phyloP scores from a whole-genome alignment of 2,113 vertebrate species.

The Cichladusa arquata region DNA sequence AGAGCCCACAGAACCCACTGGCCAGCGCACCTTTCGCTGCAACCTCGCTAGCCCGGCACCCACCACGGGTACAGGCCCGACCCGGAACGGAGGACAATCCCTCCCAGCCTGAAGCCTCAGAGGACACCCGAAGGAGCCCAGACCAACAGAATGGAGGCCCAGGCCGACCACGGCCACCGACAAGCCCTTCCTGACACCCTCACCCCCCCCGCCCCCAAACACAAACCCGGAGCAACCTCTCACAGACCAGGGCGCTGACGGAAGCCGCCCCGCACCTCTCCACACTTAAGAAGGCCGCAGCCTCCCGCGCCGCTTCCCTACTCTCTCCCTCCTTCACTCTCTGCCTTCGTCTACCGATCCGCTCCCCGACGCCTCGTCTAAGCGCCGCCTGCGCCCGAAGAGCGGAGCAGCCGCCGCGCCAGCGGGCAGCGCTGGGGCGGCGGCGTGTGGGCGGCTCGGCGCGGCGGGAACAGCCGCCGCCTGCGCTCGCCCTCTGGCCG shows the following conservation, averaged over 20 bases:
- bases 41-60: background rate
- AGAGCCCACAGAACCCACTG: background rate
- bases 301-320: background rate
- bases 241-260: rapidly evolving
- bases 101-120: background rate
- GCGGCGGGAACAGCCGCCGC: rapidly evolving
- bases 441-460: background rate
- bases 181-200: background rate
- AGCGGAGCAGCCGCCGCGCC: rapidly evolving
- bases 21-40: rapidly evolving
- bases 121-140: background rate
- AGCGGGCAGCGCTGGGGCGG: background rate
- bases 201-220: no score
- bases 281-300: background rate
- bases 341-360: background rate
- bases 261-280: no score
- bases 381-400: background rate
- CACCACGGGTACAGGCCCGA: rapidly evolving
- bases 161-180: background rate
- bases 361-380: background rate
- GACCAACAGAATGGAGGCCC: background rate
- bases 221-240: background rate
- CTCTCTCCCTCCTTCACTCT: background rate
- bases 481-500: rapidly evolving
- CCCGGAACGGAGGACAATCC: rapidly evolving